Evolutionary conservation across 2,113 vertebrate species (phyloP).

Genomic region (Cynopterus brachyotis): DNA sequence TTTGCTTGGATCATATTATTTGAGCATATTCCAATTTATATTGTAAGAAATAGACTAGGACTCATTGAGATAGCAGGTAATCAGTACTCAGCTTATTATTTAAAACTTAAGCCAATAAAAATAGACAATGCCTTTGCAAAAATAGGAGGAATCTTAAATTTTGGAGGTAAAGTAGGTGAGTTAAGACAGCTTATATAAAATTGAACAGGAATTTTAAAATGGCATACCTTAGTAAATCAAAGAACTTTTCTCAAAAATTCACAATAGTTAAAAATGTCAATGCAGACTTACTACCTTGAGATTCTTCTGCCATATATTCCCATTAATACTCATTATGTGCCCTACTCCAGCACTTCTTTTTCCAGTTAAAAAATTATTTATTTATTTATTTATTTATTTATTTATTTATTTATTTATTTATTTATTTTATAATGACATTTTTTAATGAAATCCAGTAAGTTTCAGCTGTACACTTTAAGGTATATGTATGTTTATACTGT

Average conservation of each 20-base stretch:
- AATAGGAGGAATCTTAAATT: neutral
- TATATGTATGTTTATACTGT: no score
- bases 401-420: no score
- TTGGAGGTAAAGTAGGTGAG: neutral
- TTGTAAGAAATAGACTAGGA: neutral
- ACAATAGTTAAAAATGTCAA: neutral
- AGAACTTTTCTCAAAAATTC: neutral
- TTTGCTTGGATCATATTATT: neutral
- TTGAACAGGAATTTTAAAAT: neutral
- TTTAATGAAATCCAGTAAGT: no score
- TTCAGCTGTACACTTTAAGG: no score
- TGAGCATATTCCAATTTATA: neutral
- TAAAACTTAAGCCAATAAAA: neutral
- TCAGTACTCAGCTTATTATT: constrained; percentile 9
- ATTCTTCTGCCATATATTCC: neutral
- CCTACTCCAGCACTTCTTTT: neutral
- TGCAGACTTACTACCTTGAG: neutral
- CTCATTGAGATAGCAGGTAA: neutral
- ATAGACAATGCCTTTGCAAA: neutral
- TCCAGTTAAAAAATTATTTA: no score
- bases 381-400: no score
- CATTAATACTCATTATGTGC: neutral
- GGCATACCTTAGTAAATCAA: neutral
- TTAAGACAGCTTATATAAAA: neutral
- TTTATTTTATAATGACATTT: no score